These are phyloP conservation scores for Ailuropoda melanoleuca DNA, from an alignment of 2,113 vertebrate genomes.

Conservation along the genomic window DNA sequence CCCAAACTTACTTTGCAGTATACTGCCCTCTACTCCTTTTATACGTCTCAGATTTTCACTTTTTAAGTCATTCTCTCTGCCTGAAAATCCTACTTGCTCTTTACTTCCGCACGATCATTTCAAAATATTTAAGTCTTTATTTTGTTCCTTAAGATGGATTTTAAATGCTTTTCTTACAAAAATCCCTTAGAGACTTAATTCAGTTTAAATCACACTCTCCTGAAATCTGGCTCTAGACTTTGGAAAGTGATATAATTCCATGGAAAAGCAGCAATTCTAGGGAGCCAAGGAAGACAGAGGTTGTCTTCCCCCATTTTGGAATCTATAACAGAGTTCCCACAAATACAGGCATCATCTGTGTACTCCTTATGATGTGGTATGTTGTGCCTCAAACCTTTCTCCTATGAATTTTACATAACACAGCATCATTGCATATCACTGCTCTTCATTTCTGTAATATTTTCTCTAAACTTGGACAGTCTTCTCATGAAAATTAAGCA, in stretches of 20 bases:
- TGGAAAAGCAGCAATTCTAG: neutral
- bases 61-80: neutral
- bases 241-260: neutral
- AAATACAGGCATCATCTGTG: accelerated
- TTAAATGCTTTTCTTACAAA: conserved; percentile 6
- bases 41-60: neutral
- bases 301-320: neutral
- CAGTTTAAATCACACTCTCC: neutral
- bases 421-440: neutral
- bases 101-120: neutral
- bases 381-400: neutral
- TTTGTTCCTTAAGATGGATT: neutral
- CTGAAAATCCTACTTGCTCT: neutral
- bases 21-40: neutral
- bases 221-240: neutral
- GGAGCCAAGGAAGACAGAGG: neutral
- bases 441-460: neutral
- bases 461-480: neutral
- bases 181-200: neutral
- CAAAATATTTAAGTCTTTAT: neutral
- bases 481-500: neutral
- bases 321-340: neutral
- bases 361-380: neutral
- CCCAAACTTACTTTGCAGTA: neutral
- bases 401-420: neutral